phyloP scores from a whole-genome alignment of 2,113 vertebrate species.

The Petaurus breviceps region DNA sequence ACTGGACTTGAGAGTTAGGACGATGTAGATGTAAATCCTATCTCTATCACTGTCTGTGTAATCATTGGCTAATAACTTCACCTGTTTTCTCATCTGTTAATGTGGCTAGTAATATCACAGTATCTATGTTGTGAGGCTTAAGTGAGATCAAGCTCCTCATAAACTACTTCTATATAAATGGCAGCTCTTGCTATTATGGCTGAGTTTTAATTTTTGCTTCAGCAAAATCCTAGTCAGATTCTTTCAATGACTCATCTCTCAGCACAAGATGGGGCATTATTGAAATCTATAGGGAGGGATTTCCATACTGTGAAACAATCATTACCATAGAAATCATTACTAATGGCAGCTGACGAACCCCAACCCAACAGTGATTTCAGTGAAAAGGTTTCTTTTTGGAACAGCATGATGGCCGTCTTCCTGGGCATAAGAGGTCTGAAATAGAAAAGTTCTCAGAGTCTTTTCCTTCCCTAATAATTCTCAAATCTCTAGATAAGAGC shows the following conservation, averaged over 20 bases:
- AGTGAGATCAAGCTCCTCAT: neutral
- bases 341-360: neutral
- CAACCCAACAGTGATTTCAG: neutral
- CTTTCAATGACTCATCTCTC: neutral
- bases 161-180: neutral
- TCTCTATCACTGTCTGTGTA: neutral
- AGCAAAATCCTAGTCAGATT: neutral
- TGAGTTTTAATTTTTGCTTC: neutral
- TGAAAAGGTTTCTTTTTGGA: neutral
- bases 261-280: neutral
- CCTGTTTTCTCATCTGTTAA: neutral
- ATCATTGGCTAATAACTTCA: constrained; percentile 20
- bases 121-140: neutral
- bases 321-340: neutral
- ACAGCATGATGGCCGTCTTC: neutral
- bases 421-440: neutral
- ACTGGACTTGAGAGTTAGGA: constrained; percentile 3
- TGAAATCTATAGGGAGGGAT: neutral
- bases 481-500: neutral
- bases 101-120: neutral
- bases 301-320: neutral
- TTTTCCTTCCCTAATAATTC: neutral
- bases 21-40: constrained; percentile 1
- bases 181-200: neutral
- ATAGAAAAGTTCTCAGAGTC: neutral